A percentile compares a stretch with the other conserved stretches of the same genome.
Conservation (phyloP, 2,888 invertebrate species). For the Phaedon cochleariae region DNA sequence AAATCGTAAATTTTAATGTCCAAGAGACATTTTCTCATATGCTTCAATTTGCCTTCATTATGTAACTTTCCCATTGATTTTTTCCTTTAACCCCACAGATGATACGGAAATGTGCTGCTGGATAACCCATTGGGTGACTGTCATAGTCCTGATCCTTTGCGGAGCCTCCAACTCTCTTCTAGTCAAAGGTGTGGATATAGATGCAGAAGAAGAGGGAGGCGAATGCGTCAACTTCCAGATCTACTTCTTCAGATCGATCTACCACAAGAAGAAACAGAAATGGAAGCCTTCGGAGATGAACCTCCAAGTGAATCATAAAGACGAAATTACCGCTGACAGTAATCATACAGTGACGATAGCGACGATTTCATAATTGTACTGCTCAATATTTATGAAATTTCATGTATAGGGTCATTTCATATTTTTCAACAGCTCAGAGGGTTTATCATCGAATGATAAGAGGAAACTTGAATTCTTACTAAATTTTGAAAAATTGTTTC, state of each 20-base stretch:
- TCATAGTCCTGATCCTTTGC: constrained; percentile 77
- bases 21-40: too few relatives aligned
- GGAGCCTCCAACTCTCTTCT: constrained; percentile 89
- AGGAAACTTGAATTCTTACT: too few relatives aligned
- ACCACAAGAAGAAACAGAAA: constrained; percentile 73
- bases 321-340: constrained; percentile 39
- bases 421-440: too few relatives aligned
- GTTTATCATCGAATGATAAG: too few relatives aligned
- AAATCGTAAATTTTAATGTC: too few relatives aligned
- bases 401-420: too few relatives aligned
- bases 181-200: constrained; percentile 87
- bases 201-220: constrained; percentile 84
- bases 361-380: constrained; percentile 18
- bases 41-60: background rate
- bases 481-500: too few relatives aligned
- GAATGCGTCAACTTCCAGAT: constrained; percentile 86
- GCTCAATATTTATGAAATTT: too few relatives aligned
- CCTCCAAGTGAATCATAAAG: constrained; percentile 8
- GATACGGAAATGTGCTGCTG: constrained; percentile 79
- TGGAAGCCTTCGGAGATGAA: constrained; percentile 32
- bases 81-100: constrained; percentile 68
- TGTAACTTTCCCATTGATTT: background rate
- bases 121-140: constrained; percentile 80
- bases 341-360: constrained; percentile 48
- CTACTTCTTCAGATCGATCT: constrained; percentile 81